phyloP scores from a whole-genome alignment of 2,888 invertebrate species.

The Sipha maydis region DNA sequence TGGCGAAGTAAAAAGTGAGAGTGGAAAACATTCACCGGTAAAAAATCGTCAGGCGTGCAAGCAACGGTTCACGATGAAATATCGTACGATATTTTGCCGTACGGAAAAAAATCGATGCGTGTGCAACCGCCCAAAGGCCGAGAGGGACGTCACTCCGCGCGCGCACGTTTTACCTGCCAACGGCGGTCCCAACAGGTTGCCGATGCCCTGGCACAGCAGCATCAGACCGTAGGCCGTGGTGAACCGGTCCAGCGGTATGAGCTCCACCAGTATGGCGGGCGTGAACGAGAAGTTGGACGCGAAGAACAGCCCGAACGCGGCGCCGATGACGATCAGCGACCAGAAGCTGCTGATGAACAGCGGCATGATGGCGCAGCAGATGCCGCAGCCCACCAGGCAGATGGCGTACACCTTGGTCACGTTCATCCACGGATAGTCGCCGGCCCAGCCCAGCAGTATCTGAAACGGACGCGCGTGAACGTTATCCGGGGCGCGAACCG shows the following conservation, averaged over 20 bases:
- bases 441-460: slow-evolving; percentile 87
- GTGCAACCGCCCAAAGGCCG: too few relatives aligned
- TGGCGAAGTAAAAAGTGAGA: too few relatives aligned
- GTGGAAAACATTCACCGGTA: too few relatives aligned
- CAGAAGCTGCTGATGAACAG: slow-evolving; percentile 68
- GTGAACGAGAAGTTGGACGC: slow-evolving; percentile 93
- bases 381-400: slow-evolving; percentile 78
- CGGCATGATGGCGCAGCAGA: slow-evolving; percentile 74
- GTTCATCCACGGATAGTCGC: slow-evolving; percentile 86
- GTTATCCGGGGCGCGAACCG: too few relatives aligned
- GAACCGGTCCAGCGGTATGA: slow-evolving; percentile 90
- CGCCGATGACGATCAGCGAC: slow-evolving; percentile 68
- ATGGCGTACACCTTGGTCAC: slow-evolving; percentile 84
- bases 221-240: slow-evolving; percentile 92
- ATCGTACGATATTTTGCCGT: too few relatives aligned
- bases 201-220: slow-evolving; percentile 89
- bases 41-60: too few relatives aligned
- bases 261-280: slow-evolving; percentile 86
- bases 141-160: too few relatives aligned
- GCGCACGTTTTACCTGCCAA: slow-evolving; percentile 76
- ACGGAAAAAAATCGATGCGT: too few relatives aligned
- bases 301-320: slow-evolving; percentile 87
- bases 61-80: too few relatives aligned
- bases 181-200: slow-evolving; percentile 91
- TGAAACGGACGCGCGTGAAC: slow-evolving; percentile 66